Conservation (phyloP, 2,113 vertebrate genomes). For the Callochromis pleurospilus region DNA sequence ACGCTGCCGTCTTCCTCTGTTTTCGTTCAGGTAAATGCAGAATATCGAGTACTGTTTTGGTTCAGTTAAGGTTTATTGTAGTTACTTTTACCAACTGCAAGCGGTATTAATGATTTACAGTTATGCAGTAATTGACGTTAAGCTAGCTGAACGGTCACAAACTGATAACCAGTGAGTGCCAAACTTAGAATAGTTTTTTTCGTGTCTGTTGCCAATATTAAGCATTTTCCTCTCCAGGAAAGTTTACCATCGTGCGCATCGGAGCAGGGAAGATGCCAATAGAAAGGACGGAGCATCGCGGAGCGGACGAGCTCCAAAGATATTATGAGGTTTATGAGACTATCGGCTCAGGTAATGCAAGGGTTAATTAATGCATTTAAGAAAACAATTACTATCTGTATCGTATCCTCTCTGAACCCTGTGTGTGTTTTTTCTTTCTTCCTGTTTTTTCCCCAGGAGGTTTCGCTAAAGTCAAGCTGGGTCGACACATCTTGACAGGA, state of each 20-base stretch:
- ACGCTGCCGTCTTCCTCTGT: neutral
- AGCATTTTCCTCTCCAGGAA: neutral
- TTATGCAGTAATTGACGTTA: neutral
- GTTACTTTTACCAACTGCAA: neutral
- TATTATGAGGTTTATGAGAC: slow-evolving; percentile 75
- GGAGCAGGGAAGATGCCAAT: slow-evolving; percentile 60
- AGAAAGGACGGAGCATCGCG: slow-evolving; percentile 49
- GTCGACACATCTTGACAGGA: slow-evolving; percentile 81
- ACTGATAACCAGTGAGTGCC: neutral
- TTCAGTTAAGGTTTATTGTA: neutral
- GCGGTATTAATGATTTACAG: neutral
- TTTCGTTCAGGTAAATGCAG: slow-evolving; percentile 11
- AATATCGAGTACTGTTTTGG: neutral
- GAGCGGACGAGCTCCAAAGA: slow-evolving; percentile 62
- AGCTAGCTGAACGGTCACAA: neutral
- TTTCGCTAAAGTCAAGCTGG: slow-evolving; percentile 95
- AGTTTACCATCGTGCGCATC: neutral
- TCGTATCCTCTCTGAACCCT: neutral
- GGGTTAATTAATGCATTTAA: neutral
- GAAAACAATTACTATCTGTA: neutral
- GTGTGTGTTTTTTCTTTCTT: neutral
- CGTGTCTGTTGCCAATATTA: neutral
- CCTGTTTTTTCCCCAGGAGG: slow-evolving; percentile 72
- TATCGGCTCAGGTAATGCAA: slow-evolving; percentile 69
- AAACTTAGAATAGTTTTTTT: neutral